Conservation (phyloP, 2,888 invertebrate species). For the Leptinotarsa peninsularis region DNA sequence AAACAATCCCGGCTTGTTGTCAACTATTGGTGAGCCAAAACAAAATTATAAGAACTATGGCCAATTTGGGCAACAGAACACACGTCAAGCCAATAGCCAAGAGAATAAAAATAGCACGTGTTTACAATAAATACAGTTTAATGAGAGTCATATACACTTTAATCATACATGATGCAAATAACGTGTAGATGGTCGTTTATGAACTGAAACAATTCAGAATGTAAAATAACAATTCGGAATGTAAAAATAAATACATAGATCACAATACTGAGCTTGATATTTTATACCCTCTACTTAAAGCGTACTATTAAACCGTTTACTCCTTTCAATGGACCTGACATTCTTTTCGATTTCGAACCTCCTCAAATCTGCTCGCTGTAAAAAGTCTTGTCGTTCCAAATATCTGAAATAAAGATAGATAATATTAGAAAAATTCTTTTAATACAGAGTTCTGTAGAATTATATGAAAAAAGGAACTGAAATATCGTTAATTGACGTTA, state of each 20-base stretch:
- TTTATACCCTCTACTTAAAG: constrained; percentile 42
- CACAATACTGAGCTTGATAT: constrained; percentile 40
- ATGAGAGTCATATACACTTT: background rate
- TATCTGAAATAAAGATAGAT: constrained; percentile 71
- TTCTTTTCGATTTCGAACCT: constrained; percentile 93
- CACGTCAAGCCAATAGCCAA: no score
- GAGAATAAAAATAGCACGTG: background rate
- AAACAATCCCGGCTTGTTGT: no score
- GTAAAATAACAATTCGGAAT: constrained; percentile 42
- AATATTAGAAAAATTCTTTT: background rate
- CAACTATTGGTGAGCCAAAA: no score
- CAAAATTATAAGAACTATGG: no score
- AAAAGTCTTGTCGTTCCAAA: constrained; percentile 90
- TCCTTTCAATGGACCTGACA: constrained; percentile 77
- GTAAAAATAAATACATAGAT: constrained; percentile 46
- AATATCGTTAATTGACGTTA: no score
- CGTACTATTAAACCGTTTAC: constrained; percentile 67
- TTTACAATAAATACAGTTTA: constrained; percentile 9
- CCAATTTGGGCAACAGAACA: no score
- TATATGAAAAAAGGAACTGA: no score
- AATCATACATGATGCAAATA: constrained; percentile 1
- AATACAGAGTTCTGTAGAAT: background rate
- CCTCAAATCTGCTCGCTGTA: constrained; percentile 87
- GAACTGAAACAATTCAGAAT: constrained; percentile 35
- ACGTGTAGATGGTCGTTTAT: background rate